Evolutionary conservation across 2,113 vertebrate species (phyloP).

Genomic region (Donacobius atricapilla): DNA sequence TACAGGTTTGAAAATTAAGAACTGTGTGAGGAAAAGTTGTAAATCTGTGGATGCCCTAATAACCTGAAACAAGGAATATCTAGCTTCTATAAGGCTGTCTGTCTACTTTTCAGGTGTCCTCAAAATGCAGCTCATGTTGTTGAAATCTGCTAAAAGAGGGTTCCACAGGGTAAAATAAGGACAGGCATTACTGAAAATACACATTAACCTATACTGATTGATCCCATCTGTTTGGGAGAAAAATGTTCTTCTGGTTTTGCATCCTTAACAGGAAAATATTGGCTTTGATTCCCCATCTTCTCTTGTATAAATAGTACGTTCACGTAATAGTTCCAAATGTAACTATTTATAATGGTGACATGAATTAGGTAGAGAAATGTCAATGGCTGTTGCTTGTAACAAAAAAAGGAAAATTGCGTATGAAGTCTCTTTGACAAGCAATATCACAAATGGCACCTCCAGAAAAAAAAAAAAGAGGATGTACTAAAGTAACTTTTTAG

Average conservation of each 20-base stretch:
- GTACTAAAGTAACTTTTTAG: slow-evolving; percentile 2
- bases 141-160: neutral
- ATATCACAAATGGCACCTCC: slow-evolving; percentile 30
- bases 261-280: neutral
- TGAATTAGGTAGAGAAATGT: slow-evolving; percentile 14
- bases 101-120: neutral
- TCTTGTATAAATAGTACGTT: neutral
- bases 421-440: slow-evolving; percentile 1
- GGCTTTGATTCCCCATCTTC: neutral
- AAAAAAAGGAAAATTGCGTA: neutral
- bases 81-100: neutral
- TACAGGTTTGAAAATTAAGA: neutral
- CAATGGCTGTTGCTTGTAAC: neutral
- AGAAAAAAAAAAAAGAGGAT: neutral
- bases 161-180: neutral
- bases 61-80: neutral
- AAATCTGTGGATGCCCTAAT: neutral
- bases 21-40: neutral
- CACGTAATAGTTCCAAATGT: slow-evolving; percentile 11
- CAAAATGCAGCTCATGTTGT: neutral
- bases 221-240: slow-evolving; percentile 34
- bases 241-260: neutral
- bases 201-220: slow-evolving; percentile 24
- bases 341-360: slow-evolving; percentile 15
- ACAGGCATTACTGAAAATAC: slow-evolving; percentile 23